A percentile compares a stretch with the other conserved stretches of the same genome.
These are phyloP conservation scores for Steinernema carpocapsae DNA, from an alignment of 2,888 invertebrate species.

Conservation along the genomic window DNA sequence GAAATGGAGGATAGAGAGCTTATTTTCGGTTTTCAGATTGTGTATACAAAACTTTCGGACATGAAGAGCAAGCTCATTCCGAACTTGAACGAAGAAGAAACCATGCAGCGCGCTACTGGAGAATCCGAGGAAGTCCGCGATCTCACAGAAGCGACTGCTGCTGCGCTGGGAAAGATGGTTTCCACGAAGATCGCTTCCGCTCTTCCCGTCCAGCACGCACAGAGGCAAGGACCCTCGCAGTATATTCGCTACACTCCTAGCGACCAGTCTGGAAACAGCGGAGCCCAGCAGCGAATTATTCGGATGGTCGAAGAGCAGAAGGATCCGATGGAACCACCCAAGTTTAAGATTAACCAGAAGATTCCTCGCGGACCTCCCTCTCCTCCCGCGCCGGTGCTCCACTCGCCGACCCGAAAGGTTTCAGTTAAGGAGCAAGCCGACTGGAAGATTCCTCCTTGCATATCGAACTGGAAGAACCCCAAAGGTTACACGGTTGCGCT, in stretches of 20 bases:
- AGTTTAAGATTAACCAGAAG: slow-evolving; percentile 90
- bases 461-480: slow-evolving; percentile 99
- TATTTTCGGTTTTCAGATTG: slow-evolving; percentile 72
- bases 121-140: slow-evolving; percentile 77
- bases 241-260: slow-evolving; percentile 97
- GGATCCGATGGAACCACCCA: slow-evolving; percentile 98
- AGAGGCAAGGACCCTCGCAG: slow-evolving; percentile 89
- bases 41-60: slow-evolving; percentile 91
- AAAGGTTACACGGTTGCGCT: slow-evolving; percentile 86
- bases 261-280: slow-evolving; percentile 76
- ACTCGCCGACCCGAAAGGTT: slow-evolving; percentile 91
- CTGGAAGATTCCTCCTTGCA: slow-evolving; percentile 98
- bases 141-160: slow-evolving; percentile 86
- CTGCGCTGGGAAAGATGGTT: slow-evolving; percentile 80
- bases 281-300: slow-evolving; percentile 95
- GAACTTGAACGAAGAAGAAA: slow-evolving; percentile 80
- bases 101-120: slow-evolving; percentile 82
- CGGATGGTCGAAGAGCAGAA: slow-evolving; percentile 89
- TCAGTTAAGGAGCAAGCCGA: slow-evolving; percentile 98
- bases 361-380: slow-evolving; percentile 97
- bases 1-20: no score
- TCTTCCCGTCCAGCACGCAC: slow-evolving; percentile 92
- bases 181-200: slow-evolving; percentile 90
- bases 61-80: slow-evolving; percentile 87
- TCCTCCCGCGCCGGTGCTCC: slow-evolving; percentile 96